Evolutionary conservation across 2,888 invertebrate genomes (phyloP).

Genomic region (Bellardia bayeri): DNA sequence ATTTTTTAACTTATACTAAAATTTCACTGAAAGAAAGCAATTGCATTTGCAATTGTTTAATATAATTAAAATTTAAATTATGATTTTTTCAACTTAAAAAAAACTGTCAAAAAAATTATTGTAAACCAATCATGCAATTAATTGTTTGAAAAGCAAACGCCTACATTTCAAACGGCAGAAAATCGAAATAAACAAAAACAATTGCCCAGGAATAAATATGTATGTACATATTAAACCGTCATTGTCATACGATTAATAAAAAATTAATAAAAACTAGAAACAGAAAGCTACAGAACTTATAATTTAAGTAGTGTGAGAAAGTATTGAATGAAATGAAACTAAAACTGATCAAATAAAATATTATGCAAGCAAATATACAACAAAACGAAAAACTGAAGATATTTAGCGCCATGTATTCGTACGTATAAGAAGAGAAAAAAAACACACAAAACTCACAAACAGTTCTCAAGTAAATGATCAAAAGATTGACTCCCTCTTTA

Average conservation of each 20-base stretch:
- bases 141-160: constrained; percentile 22
- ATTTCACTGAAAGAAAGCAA: too few species aligned
- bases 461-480: background rate
- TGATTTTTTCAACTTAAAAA: too few species aligned
- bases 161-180: constrained; percentile 13
- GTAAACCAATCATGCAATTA: constrained; percentile 34
- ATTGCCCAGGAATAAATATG: background rate
- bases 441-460: background rate
- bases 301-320: constrained; percentile 68
- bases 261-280: background rate
- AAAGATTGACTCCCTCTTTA: background rate
- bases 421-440: background rate
- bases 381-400: background rate
- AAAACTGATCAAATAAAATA: constrained; percentile 46
- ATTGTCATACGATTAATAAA: constrained; percentile 47
- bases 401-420: constrained; percentile 47
- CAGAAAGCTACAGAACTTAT: constrained; percentile 17
- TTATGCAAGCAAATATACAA: constrained; percentile 57
- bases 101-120: background rate
- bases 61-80: too few species aligned
- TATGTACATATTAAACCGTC: background rate
- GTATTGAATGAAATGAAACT: constrained; percentile 5
- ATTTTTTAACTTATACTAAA: too few species aligned
- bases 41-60: too few species aligned
- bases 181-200: constrained; percentile 21